Evolutionary conservation across 2,113 vertebrate species (phyloP).

Genomic region (Leucoraja erinaceus): DNA sequence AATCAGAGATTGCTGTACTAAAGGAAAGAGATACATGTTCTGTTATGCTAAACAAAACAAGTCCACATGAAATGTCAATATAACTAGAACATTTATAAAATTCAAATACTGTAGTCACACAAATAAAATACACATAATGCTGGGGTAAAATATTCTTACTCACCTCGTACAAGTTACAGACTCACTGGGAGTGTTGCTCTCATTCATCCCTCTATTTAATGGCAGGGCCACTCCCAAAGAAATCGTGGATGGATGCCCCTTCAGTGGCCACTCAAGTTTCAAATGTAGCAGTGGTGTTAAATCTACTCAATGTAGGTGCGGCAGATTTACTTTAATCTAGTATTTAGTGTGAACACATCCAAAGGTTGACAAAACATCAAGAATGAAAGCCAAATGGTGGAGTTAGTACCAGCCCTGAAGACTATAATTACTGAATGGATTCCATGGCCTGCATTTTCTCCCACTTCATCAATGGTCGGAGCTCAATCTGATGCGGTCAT

Average conservation of each 20-base stretch:
- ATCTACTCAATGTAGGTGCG: neutral
- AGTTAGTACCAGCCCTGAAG: neutral
- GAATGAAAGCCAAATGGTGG: neutral
- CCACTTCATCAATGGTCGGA: neutral
- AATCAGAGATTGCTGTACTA: too few relatives aligned
- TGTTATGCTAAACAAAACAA: neutral
- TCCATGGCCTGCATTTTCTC: neutral
- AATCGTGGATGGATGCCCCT: neutral
- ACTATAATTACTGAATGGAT: neutral
- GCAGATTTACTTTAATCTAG: neutral
- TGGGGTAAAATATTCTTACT: neutral
- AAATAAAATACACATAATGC: neutral
- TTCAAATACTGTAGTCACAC: neutral
- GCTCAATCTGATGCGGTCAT: neutral
- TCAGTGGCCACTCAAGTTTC: neutral
- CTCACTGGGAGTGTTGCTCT: neutral
- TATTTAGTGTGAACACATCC: neutral
- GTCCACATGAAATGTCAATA: neutral
- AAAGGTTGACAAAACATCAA: neutral
- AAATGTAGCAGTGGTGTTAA: neutral
- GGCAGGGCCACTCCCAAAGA: neutral
- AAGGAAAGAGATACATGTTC: neutral
- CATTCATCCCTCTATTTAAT: neutral
- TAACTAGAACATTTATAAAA: too few relatives aligned
- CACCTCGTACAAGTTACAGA: neutral